Percentiles rank a stretch among this genome's conserved stretches.
phyloP scores from a whole-genome alignment of 2,888 invertebrate genomes.

The Tortrix viridana region DNA sequence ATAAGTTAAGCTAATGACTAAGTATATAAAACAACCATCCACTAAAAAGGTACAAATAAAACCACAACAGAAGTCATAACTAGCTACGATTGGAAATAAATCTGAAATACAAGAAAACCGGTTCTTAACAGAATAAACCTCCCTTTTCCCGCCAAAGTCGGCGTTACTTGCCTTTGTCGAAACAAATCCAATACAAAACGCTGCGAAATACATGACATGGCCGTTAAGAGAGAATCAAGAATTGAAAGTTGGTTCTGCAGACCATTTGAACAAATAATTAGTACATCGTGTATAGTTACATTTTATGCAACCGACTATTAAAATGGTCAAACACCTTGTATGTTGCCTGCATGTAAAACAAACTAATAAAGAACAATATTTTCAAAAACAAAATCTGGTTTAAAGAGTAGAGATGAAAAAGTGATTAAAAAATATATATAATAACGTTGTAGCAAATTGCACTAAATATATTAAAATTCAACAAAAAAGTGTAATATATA shows the following conservation, averaged over 20 bases:
- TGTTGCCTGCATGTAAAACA: too few species aligned
- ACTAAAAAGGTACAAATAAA: not conserved
- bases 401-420: too few species aligned
- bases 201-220: conserved; percentile 26
- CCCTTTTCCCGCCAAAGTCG: conserved; percentile 30
- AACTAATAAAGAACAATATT: too few species aligned
- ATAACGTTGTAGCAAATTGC: too few species aligned
- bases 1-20: too few species aligned
- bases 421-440: too few species aligned
- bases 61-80: conserved; percentile 3
- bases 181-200: conserved; percentile 37
- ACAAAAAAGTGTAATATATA: too few species aligned
- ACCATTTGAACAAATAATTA: not conserved
- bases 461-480: too few species aligned
- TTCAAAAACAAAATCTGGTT: too few species aligned
- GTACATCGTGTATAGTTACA: not conserved
- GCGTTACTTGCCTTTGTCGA: conserved; percentile 34
- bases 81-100: conserved; percentile 14
- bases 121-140: conserved; percentile 30
- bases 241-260: conserved; percentile 11
- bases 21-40: not conserved
- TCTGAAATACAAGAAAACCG: conserved; percentile 26
- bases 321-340: too few species aligned
- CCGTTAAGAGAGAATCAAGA: conserved; percentile 16
- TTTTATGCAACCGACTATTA: not conserved